These are phyloP conservation scores for Enteromius thamalakanensis DNA, from an alignment of 2,797 vertebrate species.

Conservation along the genomic window DNA sequence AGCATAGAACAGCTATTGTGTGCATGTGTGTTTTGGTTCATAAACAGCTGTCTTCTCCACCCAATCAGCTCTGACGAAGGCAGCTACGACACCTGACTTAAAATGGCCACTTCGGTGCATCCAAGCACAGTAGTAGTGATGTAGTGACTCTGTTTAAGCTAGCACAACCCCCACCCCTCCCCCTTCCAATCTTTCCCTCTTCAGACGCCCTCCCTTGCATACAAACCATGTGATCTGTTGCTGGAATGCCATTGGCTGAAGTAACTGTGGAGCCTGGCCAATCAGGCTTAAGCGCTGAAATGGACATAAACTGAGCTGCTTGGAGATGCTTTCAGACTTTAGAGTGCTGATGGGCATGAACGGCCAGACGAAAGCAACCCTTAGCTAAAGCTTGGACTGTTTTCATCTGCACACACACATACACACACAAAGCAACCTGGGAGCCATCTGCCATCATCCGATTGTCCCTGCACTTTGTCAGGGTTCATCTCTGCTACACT, in stretches of 20 bases:
- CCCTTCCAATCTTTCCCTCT: constrained; percentile 40
- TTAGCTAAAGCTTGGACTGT: constrained; percentile 70
- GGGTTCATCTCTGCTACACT: constrained; percentile 44
- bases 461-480: constrained; percentile 37
- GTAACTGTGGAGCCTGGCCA: constrained; percentile 80
- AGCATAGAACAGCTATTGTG: constrained; percentile 79
- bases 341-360: constrained; percentile 53
- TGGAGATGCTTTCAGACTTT: constrained; percentile 78
- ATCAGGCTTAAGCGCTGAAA: constrained; percentile 85
- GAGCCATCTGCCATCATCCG: constrained; percentile 70
- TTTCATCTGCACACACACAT: constrained; percentile 64
- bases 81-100: constrained; percentile 56
- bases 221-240: constrained; percentile 78
- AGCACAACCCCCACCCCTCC: constrained; percentile 63
- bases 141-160: constrained; percentile 69
- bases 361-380: constrained; percentile 55
- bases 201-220: constrained; percentile 57
- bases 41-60: constrained; percentile 63
- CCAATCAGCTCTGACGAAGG: constrained; percentile 59
- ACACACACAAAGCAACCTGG: constrained; percentile 45
- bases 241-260: constrained; percentile 84
- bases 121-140: constrained; percentile 64
- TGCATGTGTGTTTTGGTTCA: constrained; percentile 59
- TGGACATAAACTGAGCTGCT: constrained; percentile 92
- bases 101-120: constrained; percentile 67